Conservation (phyloP, 1,140 invertebrate genomes). For the Hypothenemus hampei region DNA sequence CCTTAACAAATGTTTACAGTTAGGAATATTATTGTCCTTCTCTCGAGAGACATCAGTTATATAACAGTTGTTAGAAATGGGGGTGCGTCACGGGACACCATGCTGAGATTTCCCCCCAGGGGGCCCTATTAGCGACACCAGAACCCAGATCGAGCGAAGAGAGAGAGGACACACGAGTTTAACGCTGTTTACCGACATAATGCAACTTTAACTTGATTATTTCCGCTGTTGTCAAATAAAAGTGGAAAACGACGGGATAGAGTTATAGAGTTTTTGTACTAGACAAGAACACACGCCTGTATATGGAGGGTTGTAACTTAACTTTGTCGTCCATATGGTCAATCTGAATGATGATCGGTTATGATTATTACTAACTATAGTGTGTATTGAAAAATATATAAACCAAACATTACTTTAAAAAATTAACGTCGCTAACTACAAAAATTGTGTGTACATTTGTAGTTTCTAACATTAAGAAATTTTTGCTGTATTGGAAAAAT, state of each 20-base stretch:
- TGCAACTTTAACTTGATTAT: conserved; percentile 22
- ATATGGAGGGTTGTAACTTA: no score
- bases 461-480: no score
- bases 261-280: conserved; percentile 11
- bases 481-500: no score
- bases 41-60: conserved; percentile 10
- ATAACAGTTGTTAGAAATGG: conserved; percentile 21
- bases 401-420: no score
- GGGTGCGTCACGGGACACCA: conserved; percentile 3
- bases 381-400: no score
- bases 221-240: conserved; percentile 17
- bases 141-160: no score
- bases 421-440: no score
- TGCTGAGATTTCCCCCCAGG: conserved; percentile 13
- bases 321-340: no score
- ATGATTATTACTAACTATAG: no score
- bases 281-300: not conserved
- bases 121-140: conserved; percentile 31
- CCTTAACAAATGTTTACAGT: conserved; percentile 28
- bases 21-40: conserved; percentile 20
- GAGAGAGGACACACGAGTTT: conserved; percentile 17
- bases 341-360: no score
- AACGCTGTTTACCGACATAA: conserved; percentile 26
- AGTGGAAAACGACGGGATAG: conserved; percentile 9
- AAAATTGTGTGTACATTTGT: no score